A percentile compares a stretch with the other conserved stretches of the same genome.
Conservation (phyloP, 2,888 invertebrate genomes). For the Nemurella pictetii region DNA sequence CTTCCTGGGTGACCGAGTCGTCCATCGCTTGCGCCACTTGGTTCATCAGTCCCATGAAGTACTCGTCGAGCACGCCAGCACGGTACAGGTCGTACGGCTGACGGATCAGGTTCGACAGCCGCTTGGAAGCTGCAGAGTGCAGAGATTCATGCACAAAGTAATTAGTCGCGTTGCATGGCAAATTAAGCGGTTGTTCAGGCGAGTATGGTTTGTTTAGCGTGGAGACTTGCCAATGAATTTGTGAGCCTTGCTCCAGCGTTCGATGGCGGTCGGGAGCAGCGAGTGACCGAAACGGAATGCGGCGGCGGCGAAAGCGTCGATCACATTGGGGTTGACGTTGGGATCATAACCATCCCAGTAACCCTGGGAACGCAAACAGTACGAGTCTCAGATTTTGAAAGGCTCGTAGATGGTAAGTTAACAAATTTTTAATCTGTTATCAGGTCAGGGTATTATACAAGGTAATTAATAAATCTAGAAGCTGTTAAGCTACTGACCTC, state of each 20-base stretch:
- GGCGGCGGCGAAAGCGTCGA: constrained; percentile 88
- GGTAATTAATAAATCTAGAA: constrained; percentile 18
- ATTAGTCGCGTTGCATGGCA: neutral
- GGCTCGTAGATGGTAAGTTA: neutral
- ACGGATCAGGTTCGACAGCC: constrained; percentile 84
- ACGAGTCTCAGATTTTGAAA: neutral
- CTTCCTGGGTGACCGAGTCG: constrained; percentile 80
- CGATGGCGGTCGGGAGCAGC: constrained; percentile 83
- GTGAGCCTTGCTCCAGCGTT: constrained; percentile 93
- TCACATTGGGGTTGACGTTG: constrained; percentile 83
- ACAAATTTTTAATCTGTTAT: neutral
- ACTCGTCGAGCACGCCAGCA: constrained; percentile 88
- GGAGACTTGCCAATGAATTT: constrained; percentile 78
- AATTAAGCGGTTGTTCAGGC: constrained; percentile 13
- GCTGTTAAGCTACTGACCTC: constrained; percentile 57
- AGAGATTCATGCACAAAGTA: neutral
- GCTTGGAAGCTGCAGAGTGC: constrained; percentile 73
- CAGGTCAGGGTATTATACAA: constrained; percentile 6
- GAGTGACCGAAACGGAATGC: constrained; percentile 93
- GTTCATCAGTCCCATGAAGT: constrained; percentile 90
- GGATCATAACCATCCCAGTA: constrained; percentile 84
- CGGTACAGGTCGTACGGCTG: constrained; percentile 88
- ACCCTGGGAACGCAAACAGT: constrained; percentile 58
- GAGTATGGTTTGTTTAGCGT: neutral
- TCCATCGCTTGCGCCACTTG: constrained; percentile 95